Conservation (phyloP, 1,140 invertebrate species). For the Zaprionus kolodkinae region DNA sequence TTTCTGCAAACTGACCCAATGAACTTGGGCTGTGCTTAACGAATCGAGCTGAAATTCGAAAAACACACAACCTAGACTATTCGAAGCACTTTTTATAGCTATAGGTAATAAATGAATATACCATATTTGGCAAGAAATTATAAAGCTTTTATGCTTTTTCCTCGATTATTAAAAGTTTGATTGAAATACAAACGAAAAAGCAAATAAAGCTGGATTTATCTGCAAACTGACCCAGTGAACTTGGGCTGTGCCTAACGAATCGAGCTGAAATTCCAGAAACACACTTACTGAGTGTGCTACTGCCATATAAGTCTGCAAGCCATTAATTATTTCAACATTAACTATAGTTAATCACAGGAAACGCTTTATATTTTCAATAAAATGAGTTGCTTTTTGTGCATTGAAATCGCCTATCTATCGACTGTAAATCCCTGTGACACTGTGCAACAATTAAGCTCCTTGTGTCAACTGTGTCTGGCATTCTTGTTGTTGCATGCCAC, state of each 20-base stretch:
- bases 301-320: background rate
- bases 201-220: background rate
- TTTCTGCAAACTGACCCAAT: background rate
- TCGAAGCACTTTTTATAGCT: too few species aligned
- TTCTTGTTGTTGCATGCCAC: slow-evolving; percentile 30
- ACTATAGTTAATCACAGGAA: background rate
- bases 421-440: slow-evolving; percentile 2
- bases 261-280: background rate
- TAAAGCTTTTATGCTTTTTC: background rate
- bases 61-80: too few species aligned
- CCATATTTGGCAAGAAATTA: too few species aligned
- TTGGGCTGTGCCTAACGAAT: background rate
- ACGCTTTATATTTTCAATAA: background rate
- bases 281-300: too few species aligned
- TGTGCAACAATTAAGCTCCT: background rate
- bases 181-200: background rate
- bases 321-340: background rate
- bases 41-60: background rate
- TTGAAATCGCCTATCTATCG: background rate
- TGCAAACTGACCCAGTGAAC: background rate
- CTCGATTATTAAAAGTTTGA: background rate
- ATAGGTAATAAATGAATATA: too few species aligned
- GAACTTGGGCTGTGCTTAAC: background rate
- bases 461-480: slow-evolving; percentile 5
- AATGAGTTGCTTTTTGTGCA: background rate